These are phyloP conservation scores for Steatornis caripensis DNA, from an alignment of 2,113 vertebrate species.

Conservation along the genomic window DNA sequence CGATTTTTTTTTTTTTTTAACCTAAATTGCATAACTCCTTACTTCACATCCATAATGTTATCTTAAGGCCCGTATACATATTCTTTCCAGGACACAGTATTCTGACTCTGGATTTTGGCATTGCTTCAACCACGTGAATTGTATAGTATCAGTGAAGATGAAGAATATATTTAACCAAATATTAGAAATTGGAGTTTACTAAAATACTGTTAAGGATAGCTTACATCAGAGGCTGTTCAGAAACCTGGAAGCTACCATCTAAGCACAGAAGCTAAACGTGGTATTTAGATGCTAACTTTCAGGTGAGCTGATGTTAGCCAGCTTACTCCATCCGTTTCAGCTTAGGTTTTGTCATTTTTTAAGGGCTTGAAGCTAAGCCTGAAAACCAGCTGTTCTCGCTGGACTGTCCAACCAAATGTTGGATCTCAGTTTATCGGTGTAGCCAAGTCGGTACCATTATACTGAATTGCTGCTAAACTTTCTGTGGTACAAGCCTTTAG, in stretches of 20 bases:
- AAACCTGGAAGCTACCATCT: neutral
- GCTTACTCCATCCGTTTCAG: neutral
- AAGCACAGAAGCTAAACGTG: neutral
- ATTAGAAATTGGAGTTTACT: neutral
- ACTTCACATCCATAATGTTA: neutral
- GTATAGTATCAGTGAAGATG: neutral
- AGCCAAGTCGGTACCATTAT: neutral
- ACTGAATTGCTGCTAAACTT: neutral
- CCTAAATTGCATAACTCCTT: neutral
- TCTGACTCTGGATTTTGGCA: neutral
- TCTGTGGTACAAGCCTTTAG: neutral
- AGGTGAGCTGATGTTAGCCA: neutral
- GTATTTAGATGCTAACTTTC: neutral
- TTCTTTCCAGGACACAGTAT: neutral
- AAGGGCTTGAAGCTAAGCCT: neutral
- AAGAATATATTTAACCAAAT: neutral
- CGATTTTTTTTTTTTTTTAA: neutral
- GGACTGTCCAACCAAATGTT: neutral
- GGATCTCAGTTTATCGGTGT: neutral
- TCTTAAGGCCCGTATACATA: neutral
- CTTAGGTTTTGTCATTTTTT: neutral
- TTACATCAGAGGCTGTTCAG: neutral
- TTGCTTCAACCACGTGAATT: neutral
- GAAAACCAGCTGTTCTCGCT: neutral
- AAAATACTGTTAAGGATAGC: neutral